A percentile compares a stretch with the other conserved stretches of the same genome.
Conservation (phyloP, 2,888 invertebrate species). For the Cistogaster globosa region DNA sequence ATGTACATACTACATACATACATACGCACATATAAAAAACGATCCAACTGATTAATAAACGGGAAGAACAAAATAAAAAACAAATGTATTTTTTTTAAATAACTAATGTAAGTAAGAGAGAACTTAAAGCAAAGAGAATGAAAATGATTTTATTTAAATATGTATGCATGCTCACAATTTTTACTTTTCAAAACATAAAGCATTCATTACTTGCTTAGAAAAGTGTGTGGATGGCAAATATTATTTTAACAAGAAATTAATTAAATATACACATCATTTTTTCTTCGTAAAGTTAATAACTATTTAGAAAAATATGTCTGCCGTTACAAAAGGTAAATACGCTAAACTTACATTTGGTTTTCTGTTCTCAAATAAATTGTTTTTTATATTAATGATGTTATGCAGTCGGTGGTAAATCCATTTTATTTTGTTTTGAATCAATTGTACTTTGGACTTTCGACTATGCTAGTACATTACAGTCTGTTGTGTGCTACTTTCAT, state of each 20-base stretch:
- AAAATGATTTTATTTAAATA: too few species aligned
- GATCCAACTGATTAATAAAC: too few species aligned
- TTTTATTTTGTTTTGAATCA: slow-evolving; percentile 24
- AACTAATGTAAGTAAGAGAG: too few species aligned
- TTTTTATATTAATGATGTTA: background rate
- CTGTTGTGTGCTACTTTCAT: background rate
- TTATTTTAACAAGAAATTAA: background rate
- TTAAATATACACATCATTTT: slow-evolving; percentile 12
- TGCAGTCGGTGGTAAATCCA: background rate
- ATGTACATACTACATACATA: too few species aligned
- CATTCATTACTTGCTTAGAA: too few species aligned
- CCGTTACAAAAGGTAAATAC: slow-evolving; percentile 78
- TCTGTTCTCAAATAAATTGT: background rate
- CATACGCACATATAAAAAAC: too few species aligned
- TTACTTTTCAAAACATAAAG: too few species aligned
- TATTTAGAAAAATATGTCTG: slow-evolving; percentile 75
- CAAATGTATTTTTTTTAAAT: too few species aligned
- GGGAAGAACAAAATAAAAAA: too few species aligned
- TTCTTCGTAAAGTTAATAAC: too few species aligned
- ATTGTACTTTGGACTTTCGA: slow-evolving; percentile 74
- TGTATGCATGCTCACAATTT: too few species aligned
- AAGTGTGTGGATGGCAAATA: slow-evolving; percentile 3
- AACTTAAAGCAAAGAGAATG: too few species aligned
- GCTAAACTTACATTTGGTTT: background rate
- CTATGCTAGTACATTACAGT: background rate